phyloP scores from a whole-genome alignment of 2,797 vertebrate genomes.

The Poecilia picta region DNA sequence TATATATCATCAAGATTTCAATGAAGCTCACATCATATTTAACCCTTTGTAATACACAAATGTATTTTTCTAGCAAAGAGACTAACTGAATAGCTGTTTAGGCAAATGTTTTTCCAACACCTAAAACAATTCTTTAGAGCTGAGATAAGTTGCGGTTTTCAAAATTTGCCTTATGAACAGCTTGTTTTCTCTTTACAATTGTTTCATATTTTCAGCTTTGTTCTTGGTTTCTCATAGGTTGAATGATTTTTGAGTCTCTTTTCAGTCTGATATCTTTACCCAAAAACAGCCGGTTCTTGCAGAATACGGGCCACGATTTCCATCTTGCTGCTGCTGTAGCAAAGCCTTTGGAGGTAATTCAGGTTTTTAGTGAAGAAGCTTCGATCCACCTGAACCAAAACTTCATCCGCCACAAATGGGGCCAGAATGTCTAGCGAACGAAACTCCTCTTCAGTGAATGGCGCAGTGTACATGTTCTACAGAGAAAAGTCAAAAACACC shows the following conservation, averaged over 20 bases:
- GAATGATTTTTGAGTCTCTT: not conserved
- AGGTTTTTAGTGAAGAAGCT: conserved; percentile 74
- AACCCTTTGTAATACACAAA: not conserved
- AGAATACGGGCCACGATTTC: conserved; percentile 75
- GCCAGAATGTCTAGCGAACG: conserved; percentile 79
- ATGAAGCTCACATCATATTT: not conserved
- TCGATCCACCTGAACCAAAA: conserved; percentile 77
- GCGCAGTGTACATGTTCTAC: conserved; percentile 76
- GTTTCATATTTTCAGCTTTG: not conserved
- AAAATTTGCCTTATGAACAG: not conserved
- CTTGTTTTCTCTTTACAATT: not conserved
- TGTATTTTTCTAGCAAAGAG: not conserved
- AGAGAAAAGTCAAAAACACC: conserved; percentile 6
- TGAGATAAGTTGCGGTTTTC: not conserved
- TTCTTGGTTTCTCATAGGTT: not conserved
- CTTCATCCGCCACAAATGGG: conserved; percentile 77
- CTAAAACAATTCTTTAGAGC: not conserved
- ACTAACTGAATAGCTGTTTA: not conserved
- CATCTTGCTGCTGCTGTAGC: conserved; percentile 77
- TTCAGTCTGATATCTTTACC: conserved; percentile 61
- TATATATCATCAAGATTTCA: not conserved
- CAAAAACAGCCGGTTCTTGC: conserved; percentile 72
- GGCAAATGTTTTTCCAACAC: not conserved
- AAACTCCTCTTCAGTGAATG: conserved; percentile 80
- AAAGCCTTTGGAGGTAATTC: conserved; percentile 70